Conservation (phyloP, 2,888 invertebrate species). For the Lysandra coridon region DNA sequence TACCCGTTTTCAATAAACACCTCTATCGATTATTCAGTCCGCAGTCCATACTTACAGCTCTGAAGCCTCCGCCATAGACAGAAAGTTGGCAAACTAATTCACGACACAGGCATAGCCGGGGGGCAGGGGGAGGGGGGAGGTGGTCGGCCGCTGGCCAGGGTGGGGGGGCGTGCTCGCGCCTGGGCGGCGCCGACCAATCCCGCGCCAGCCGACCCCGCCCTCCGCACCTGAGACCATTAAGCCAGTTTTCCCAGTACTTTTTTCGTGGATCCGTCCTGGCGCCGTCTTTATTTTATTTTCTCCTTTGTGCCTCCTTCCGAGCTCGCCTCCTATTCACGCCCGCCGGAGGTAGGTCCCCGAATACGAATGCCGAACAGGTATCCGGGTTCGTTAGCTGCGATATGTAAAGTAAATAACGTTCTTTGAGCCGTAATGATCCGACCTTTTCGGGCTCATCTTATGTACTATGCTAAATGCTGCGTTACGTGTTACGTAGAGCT, state of each 20-base stretch:
- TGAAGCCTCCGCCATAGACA: constrained; percentile 78
- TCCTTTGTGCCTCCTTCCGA: constrained; percentile 78
- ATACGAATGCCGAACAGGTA: constrained; percentile 79
- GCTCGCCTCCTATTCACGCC: constrained; percentile 77
- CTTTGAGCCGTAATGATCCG: constrained; percentile 49
- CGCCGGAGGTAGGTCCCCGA: constrained; percentile 78
- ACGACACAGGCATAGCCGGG: constrained; percentile 79
- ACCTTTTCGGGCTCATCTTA: constrained; percentile 36
- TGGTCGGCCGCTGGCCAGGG: constrained; percentile 72
- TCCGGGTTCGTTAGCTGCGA: constrained; percentile 76
- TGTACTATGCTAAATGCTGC: not conserved
- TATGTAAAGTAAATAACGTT: constrained; percentile 78
- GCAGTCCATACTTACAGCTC: constrained; percentile 78
- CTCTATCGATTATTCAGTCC: constrained; percentile 80
- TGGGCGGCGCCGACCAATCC: constrained; percentile 78
- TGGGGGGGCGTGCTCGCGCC: constrained; percentile 67
- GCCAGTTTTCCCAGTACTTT: constrained; percentile 75
- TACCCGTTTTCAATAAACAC: constrained; percentile 81
- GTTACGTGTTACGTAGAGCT: not conserved
- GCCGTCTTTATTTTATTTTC: constrained; percentile 80
- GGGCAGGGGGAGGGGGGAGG: constrained; percentile 62
- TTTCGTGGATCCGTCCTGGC: constrained; percentile 78
- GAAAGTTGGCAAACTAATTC: constrained; percentile 81
- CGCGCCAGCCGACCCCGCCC: constrained; percentile 72
- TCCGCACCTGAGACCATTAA: constrained; percentile 80